Evolutionary conservation across 2,113 vertebrate species (phyloP).

Genomic region (Corythaixoides concolor): DNA sequence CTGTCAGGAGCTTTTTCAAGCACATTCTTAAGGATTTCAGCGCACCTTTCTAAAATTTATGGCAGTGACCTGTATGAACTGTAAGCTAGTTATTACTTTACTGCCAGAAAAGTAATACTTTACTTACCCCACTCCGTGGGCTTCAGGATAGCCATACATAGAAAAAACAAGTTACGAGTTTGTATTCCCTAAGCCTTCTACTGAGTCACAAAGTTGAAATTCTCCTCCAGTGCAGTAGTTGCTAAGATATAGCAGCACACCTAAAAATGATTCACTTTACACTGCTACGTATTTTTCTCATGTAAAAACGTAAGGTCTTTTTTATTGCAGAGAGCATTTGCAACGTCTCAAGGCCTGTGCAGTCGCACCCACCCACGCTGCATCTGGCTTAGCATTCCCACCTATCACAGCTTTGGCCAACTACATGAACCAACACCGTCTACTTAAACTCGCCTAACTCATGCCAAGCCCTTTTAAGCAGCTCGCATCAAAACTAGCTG

Average conservation of each 20-base stretch:
- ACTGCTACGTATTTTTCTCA: not conserved
- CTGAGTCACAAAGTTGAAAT: not conserved
- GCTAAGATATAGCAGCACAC: not conserved
- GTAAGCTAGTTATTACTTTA: not conserved
- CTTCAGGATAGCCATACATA: not conserved
- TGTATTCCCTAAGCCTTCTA: not conserved
- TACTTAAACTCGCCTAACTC: not conserved
- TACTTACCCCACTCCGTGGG: fast-evolving
- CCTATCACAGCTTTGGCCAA: not conserved
- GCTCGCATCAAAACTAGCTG: not conserved
- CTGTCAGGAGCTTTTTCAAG: not conserved
- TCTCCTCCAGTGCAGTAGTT: not conserved
- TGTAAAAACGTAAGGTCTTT: not conserved
- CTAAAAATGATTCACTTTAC: not conserved
- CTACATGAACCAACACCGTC: not conserved
- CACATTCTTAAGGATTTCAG: not conserved
- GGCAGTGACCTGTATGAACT: not conserved
- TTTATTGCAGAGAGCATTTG: not conserved
- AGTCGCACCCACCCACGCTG: not conserved
- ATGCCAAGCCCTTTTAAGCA: not conserved
- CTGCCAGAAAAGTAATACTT: not conserved
- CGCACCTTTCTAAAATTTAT: not conserved
- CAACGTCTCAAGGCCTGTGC: not conserved
- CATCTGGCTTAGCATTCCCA: not conserved
- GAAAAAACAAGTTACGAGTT: not conserved